Conservation (phyloP, 1,140 invertebrate genomes). For the Acromyrmex echinatior region DNA sequence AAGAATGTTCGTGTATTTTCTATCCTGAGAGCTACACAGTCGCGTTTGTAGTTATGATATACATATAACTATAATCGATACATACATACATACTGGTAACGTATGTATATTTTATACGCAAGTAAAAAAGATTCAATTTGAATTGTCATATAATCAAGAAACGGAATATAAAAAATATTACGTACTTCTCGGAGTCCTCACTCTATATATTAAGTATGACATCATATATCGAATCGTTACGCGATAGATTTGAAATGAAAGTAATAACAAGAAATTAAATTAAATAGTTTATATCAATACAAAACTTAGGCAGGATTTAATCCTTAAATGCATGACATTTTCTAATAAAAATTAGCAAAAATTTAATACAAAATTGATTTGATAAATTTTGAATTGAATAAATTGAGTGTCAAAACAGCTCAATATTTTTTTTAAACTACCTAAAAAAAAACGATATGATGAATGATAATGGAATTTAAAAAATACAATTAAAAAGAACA, state of each 20-base stretch:
- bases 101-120: not conserved
- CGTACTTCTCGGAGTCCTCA: not conserved
- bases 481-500: constrained; percentile 12
- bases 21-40: constrained; percentile 46
- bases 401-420: not conserved
- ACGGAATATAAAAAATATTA: constrained; percentile 32
- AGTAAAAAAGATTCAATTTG: constrained; percentile 26
- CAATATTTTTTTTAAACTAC: not conserved
- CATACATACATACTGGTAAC: not conserved
- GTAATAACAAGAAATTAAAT: constrained; percentile 20
- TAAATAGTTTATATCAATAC: constrained; percentile 30
- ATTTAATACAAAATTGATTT: constrained; percentile 12
- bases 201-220: constrained; percentile 11
- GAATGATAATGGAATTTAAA: not conserved
- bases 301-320: constrained; percentile 10
- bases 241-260: constrained; percentile 9
- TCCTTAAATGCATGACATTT: not conserved
- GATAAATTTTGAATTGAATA: not conserved
- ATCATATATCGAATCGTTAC: constrained; percentile 10
- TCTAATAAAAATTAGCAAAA: constrained; percentile 1
- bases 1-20: constrained; percentile 53
- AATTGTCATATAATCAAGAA: constrained; percentile 32
- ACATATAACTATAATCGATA: constrained; percentile 6
- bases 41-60: constrained; percentile 12
- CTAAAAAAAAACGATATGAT: not conserved